Evolutionary conservation across 2,113 vertebrate genomes (phyloP), one percentile per base, ranked within the genome.

Genomic region (Hippocampus abdominalis): DNA sequence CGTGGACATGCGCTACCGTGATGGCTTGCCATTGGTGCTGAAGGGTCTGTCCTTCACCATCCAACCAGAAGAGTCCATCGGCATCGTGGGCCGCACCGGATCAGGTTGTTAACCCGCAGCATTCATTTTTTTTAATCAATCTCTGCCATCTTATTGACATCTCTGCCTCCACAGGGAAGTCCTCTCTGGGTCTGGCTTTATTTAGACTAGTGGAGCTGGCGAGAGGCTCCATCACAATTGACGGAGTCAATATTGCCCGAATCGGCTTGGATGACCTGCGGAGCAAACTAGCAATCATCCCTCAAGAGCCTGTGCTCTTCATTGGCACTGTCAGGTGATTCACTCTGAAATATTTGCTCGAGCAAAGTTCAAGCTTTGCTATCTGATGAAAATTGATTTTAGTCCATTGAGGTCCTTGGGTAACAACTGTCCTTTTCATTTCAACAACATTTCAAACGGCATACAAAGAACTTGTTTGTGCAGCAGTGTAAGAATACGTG

Each of bases 281-380:
- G 64, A 91, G 88, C 87, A 93, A 91, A 82, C 86, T 94, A 54
- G 92, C 93, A 74, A 91, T 94, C 83, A 94, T 94, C 78, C 92
- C 93, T 64, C 93, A 94, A 79, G 92, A 93, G 82, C 92, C 92
- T 2, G 87, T 93, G 63, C 92, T 93, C 65, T 93, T 93, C 75
- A 91, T 92, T 18, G 92, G 92, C 66, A 91, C 91, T 20, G 77
- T 93, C 88, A 92, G 92, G 92, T 93, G 82, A 85, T 74, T 65
- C 60, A 12, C 15, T 53, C 11, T 25, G 25, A 32, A 56, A 65
- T 66, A 46, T 64, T 3, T 64, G 40, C 42, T 46, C 42, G 21
- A 57, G 54, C 54, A 57, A 27, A 57, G 54, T 57, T 57, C 23
- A 25, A 25, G 5, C 54, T 29, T 32, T 32, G 27, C 57, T 60